Percentiles rank a stretch among this genome's conserved stretches.
These are phyloP conservation scores for Drosophila tropicalis DNA, from an alignment of 1,140 invertebrate genomes.

Conservation along the genomic window DNA sequence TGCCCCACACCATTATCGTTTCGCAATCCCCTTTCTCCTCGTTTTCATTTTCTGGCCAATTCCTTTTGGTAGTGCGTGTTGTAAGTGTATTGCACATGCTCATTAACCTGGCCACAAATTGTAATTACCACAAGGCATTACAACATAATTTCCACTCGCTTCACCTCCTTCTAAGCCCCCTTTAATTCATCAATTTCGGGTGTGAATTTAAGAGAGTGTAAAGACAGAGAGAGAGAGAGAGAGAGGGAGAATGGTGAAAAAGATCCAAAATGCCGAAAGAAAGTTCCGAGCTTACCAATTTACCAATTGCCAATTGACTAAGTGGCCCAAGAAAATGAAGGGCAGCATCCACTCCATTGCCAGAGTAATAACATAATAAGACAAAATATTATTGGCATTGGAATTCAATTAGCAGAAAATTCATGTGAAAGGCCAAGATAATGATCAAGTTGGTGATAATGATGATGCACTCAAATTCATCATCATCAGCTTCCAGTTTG, in stretches of 20 bases:
- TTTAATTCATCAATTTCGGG: conserved; percentile 40
- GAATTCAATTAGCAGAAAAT: conserved; percentile 75
- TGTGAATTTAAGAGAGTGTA: conserved; percentile 70
- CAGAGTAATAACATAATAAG: conserved; percentile 77
- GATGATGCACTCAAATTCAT: conserved; percentile 20
- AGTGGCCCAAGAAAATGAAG: conserved; percentile 57
- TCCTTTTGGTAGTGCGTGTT: conserved; percentile 42
- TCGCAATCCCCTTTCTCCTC: conserved; percentile 34
- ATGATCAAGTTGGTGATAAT: neutral
- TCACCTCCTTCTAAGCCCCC: neutral
- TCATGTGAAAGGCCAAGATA: conserved; percentile 43
- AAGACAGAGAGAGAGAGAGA: neutral
- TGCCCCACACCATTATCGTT: conserved; percentile 28
- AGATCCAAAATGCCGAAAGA: conserved; percentile 52
- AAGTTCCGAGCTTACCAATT: conserved; percentile 44
- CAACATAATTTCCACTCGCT: conserved; percentile 69
- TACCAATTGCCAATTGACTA: conserved; percentile 60
- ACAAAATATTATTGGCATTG: conserved; percentile 75
- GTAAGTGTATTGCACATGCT: conserved; percentile 75
- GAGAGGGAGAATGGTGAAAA: conserved; percentile 19
- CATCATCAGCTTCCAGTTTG: conserved; percentile 46
- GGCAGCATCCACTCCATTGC: conserved; percentile 28
- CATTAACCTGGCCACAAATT: conserved; percentile 79
- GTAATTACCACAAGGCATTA: conserved; percentile 81
- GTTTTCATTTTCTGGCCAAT: conserved; percentile 8